Evolutionary conservation across 2,113 vertebrate genomes (phyloP), one percentile per base, ranked within the genome.

Genomic region (Mola mola): DNA sequence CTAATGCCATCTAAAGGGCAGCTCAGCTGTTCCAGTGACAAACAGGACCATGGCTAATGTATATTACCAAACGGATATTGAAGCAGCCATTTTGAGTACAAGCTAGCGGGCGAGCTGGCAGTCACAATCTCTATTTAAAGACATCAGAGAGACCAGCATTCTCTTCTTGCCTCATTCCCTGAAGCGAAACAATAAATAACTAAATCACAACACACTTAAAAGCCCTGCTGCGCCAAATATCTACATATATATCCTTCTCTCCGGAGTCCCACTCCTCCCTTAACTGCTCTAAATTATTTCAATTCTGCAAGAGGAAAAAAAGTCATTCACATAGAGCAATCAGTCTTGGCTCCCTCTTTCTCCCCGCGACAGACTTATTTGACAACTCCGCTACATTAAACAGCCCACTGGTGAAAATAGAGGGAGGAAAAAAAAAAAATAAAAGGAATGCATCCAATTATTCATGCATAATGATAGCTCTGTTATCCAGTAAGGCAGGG

Each of bases 381-480:
- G 84, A 87, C 78, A 81, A 83, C 68, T 72, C 65, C 66, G 82
- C 68, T 60, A 71, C 73, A 82, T 79, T 83, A 77, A 82, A 83
- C 75, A 83, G 70, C 44, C 53, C 75, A 73, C 79, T 75, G 78
- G 75, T 81, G 67, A 69, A 78, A 76, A 72, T 36, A 66, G 42
- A 70, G 43, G 4, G 12, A 4, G 24, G 37, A 31, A 40, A 19
- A 15, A 13, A 53, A 38, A 41, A 58, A 71, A 79, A 51, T 58
- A 65, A 64, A 72, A 71, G 63, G 72, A 87, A 86, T 48, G 50
- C 81, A 71, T 79, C 84, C 83, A 88, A 87, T 90, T 90, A 89
- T 84, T 87, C 78, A 79, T 65, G 77, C 81, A 90, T 82, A 87
- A 83, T 82, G 86, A 91, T 88, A 81, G 91, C 88, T 87, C 86